phyloP scores from a whole-genome alignment of 2,113 vertebrate genomes.

The Charadrius vociferus region DNA sequence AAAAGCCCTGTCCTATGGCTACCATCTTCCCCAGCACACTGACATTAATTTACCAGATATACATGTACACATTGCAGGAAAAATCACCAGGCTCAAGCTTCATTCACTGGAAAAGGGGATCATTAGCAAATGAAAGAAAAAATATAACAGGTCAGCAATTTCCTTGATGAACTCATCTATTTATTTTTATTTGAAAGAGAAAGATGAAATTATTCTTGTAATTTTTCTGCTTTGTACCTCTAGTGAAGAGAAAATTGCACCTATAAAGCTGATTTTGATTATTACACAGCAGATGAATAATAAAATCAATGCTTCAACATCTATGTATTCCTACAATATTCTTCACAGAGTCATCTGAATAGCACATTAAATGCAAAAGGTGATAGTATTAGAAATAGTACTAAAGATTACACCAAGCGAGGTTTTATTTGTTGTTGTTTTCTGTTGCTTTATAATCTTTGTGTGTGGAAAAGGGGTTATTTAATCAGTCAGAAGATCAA shows the following conservation, averaged over 20 bases:
- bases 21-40: conserved; percentile 67
- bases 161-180: conserved; percentile 52
- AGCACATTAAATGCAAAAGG: conserved; percentile 27
- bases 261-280: conserved; percentile 38
- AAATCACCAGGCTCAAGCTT: conserved; percentile 42
- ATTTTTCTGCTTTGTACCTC: conserved; percentile 32
- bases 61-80: neutral
- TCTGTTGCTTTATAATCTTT: conserved; percentile 23
- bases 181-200: conserved; percentile 63
- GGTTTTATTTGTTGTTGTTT: conserved; percentile 58
- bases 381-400: conserved; percentile 35
- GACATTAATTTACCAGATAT: conserved; percentile 48
- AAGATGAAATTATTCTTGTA: conserved; percentile 53
- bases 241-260: conserved; percentile 25
- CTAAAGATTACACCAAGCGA: neutral
- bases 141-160: conserved; percentile 54
- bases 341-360: conserved; percentile 29
- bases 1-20: conserved; percentile 66
- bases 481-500: conserved; percentile 48
- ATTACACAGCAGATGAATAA: conserved; percentile 30
- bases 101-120: conserved; percentile 28
- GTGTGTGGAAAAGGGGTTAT: neutral
- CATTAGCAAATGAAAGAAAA: conserved; percentile 61
- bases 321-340: conserved; percentile 33
- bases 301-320: conserved; percentile 8